phyloP scores from a whole-genome alignment of 1,140 invertebrate species.

The Arctopsyche grandis region DNA sequence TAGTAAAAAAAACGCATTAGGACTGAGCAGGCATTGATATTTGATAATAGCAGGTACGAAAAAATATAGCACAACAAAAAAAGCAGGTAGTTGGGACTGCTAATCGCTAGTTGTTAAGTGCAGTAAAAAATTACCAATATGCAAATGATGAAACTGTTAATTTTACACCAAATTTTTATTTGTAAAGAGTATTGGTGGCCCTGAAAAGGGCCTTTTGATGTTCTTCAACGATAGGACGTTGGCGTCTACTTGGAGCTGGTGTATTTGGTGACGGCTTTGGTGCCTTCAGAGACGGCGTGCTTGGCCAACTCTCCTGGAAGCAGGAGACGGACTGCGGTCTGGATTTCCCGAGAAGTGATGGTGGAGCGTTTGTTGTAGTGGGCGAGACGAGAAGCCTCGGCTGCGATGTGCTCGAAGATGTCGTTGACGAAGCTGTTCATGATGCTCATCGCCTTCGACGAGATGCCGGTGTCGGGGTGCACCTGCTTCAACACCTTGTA shows the following conservation, averaged over 20 bases:
- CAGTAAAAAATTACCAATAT: too few species aligned
- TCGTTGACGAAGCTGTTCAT: slow-evolving; percentile 75
- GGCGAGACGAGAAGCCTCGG: slow-evolving; percentile 69
- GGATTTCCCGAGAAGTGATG: slow-evolving; percentile 68
- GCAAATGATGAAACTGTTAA: too few species aligned
- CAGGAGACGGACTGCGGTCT: slow-evolving; percentile 67
- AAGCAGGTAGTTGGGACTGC: too few species aligned
- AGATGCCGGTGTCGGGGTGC: slow-evolving; percentile 76
- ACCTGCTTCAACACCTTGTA: slow-evolving; percentile 79
- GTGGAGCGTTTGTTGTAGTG: slow-evolving; percentile 78
- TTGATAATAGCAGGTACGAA: too few species aligned
- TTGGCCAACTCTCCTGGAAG: slow-evolving; percentile 71
- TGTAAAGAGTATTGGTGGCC: slow-evolving; percentile 12
- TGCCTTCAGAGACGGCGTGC: slow-evolving; percentile 69
- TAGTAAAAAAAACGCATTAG: too few species aligned
- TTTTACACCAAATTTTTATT: background rate
- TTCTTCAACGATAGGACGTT: background rate
- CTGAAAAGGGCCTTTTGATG: slow-evolving; percentile 55
- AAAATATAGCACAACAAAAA: too few species aligned
- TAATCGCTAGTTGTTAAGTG: too few species aligned
- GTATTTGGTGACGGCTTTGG: slow-evolving; percentile 71
- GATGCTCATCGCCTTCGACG: slow-evolving; percentile 71
- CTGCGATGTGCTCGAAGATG: slow-evolving; percentile 73
- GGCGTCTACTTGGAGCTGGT: slow-evolving; percentile 66
- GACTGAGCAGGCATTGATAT: too few species aligned